These are phyloP conservation scores for Microctenopoma lineatum DNA, from an alignment of 2,797 vertebrate genomes.

Conservation along the genomic window DNA sequence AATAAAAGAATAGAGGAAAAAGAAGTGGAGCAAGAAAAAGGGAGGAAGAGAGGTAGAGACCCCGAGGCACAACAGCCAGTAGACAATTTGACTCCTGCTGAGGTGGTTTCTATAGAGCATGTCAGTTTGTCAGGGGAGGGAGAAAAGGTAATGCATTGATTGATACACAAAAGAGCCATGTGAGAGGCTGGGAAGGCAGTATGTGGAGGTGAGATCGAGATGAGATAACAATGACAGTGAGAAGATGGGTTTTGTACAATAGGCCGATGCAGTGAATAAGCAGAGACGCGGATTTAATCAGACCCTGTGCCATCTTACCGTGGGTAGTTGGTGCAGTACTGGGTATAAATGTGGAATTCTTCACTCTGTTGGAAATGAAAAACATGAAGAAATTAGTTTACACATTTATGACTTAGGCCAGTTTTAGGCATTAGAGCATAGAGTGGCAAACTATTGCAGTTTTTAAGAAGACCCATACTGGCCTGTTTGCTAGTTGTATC, in stretches of 20 bases:
- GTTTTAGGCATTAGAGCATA: neutral
- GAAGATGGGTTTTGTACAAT: conserved; percentile 20
- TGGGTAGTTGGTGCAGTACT: conserved; percentile 97
- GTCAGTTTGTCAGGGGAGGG: conserved; percentile 43
- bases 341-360: conserved; percentile 92
- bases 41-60: conserved; percentile 28
- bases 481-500: too few relatives aligned
- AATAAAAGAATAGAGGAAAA: conserved; percentile 53
- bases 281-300: neutral
- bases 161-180: conserved; percentile 64
- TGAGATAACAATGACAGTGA: conserved; percentile 34
- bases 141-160: conserved; percentile 52
- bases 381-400: conserved; percentile 29
- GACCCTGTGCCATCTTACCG: conserved; percentile 80
- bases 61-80: conserved; percentile 71
- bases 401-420: neutral
- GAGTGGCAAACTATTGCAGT: neutral
- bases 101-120: conserved; percentile 51
- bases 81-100: conserved; percentile 75
- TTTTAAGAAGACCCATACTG: neutral
- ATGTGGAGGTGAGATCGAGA: conserved; percentile 56
- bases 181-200: conserved; percentile 72
- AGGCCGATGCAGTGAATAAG: conserved; percentile 13
- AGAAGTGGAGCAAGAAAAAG: conserved; percentile 19
- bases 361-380: conserved; percentile 74